Evolutionary conservation across 2,113 vertebrate genomes (phyloP), one percentile per base, ranked within the genome.

Genomic region (Ammodytes marinus): DNA sequence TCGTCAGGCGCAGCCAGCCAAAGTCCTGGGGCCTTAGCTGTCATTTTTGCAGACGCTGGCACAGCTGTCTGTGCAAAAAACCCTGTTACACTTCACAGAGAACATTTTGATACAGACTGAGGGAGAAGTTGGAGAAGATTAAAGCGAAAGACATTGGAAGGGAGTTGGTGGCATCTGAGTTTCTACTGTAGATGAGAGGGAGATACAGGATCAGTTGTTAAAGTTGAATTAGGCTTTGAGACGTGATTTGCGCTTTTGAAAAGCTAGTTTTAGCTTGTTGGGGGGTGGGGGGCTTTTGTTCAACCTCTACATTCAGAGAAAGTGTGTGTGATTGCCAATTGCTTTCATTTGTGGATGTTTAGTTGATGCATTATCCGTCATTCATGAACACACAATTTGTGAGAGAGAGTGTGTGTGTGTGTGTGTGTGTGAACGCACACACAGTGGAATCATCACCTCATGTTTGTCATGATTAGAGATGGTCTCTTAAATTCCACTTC

Each of bases 381-480:
- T 85, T 82, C 67, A 43, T 75, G 27, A 27, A 27, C 27, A 27
- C 27, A 27, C 27, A 27, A 27, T 27, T 27, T 85, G 27, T 79
- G 27, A 27, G 27, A 1, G 27, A 1, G 27, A 27, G 27, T 27
- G 27, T 78, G 68, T 54, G 69, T 72, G 50, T 75, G 12, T 60
- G 70, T 71, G 64, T 66, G 49, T 59, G 77, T 85, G 27, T 79
- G 79, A 73, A 8, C 43, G 15, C 39, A 17, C 27, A 3, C 93
- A 89, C 94, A 95, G 96, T 75, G 59, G 71, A 80, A 65, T 96
- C 96, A 96, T 97, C 96, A 96, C 97, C 96, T 96, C 77, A 92
- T 96, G 96, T 93, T 99, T 97, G 96, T 98, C 97, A 97, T 98
- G 97, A 98, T 99, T 97, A 98, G 97, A 98, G 97, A 95, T 96